These are phyloP conservation scores for Bombus pascuorum DNA, from an alignment of 1,140 invertebrate genomes.

Conservation along the genomic window DNA sequence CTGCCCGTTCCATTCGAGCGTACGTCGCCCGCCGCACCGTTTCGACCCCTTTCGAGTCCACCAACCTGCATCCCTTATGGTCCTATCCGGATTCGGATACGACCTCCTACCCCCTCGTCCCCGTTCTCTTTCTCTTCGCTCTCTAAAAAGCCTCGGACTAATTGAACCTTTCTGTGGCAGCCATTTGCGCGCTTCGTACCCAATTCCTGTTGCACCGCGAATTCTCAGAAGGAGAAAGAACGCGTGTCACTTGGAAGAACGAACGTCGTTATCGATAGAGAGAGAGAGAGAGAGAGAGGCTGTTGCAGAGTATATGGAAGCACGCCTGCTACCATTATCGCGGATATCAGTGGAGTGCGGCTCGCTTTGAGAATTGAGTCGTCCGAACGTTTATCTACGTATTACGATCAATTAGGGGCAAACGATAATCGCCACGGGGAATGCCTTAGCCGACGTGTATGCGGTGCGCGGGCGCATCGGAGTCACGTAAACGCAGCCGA, in stretches of 20 bases:
- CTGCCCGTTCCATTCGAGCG: slow-evolving; percentile 47
- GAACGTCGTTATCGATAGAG: too few species aligned
- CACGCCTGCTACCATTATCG: not conserved
- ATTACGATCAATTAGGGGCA: slow-evolving; percentile 71
- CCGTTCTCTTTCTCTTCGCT: slow-evolving; percentile 1
- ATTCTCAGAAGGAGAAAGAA: not conserved
- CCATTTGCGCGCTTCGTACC: slow-evolving; percentile 49
- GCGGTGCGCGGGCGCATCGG: slow-evolving; percentile 15
- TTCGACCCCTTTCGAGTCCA: slow-evolving; percentile 23
- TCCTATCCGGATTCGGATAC: slow-evolving; percentile 70
- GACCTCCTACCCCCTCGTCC: not conserved
- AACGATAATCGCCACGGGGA: slow-evolving; percentile 70
- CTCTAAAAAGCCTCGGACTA: slow-evolving; percentile 59
- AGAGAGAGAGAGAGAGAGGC: too few species aligned
- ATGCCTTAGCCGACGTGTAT: slow-evolving; percentile 43
- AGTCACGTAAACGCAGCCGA: slow-evolving; percentile 64
- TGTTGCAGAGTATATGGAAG: not conserved
- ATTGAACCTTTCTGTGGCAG: slow-evolving; percentile 44
- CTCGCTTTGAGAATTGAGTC: slow-evolving; percentile 60
- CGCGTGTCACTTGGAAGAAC: not conserved
- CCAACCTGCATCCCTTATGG: slow-evolving; percentile 65
- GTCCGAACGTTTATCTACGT: slow-evolving; percentile 70
- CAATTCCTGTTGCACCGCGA: slow-evolving; percentile 8
- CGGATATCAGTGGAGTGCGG: slow-evolving; percentile 51
- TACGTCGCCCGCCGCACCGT: slow-evolving; percentile 21